These are phyloP conservation scores for Suncus etruscus DNA, from an alignment of 2,113 vertebrate genomes.

Conservation along the genomic window DNA sequence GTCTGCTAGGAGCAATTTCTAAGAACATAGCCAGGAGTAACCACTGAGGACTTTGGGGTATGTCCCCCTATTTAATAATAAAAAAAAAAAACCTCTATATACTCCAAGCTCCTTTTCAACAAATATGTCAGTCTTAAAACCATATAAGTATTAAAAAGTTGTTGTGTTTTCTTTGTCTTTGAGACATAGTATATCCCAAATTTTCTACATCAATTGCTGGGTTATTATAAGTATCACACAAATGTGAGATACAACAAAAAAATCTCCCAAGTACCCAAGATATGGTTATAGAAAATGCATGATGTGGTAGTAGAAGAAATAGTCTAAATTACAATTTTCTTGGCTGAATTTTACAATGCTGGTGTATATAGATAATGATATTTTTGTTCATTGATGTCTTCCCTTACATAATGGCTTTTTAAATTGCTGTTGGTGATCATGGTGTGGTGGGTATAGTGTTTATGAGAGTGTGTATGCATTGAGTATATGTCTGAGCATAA, in stretches of 20 bases:
- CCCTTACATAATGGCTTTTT: neutral
- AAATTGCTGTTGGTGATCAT: no score
- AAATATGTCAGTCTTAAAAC: slow-evolving; percentile 57
- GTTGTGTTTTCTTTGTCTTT: slow-evolving; percentile 1
- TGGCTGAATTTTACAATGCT: slow-evolving; percentile 56
- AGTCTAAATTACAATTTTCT: neutral
- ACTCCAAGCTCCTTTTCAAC: neutral
- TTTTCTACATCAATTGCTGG: neutral
- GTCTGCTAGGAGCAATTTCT: no score
- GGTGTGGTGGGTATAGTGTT: neutral
- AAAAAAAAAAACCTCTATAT: no score
- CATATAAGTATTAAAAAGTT: neutral
- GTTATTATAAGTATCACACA: slow-evolving; percentile 28
- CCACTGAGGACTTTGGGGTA: no score
- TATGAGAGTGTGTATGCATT: neutral
- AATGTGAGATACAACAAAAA: neutral
- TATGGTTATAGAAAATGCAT: neutral
- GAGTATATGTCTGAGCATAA: neutral
- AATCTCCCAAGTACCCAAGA: neutral
- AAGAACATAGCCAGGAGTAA: no score
- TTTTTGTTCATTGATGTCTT: neutral
- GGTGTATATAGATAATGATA: neutral
- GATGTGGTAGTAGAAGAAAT: neutral
- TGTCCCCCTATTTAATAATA: no score
- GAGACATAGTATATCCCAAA: neutral